A percentile compares a stretch with the other conserved stretches of the same genome.
phyloP scores from a whole-genome alignment of 2,888 invertebrate species.

The Oligia latruncula region DNA sequence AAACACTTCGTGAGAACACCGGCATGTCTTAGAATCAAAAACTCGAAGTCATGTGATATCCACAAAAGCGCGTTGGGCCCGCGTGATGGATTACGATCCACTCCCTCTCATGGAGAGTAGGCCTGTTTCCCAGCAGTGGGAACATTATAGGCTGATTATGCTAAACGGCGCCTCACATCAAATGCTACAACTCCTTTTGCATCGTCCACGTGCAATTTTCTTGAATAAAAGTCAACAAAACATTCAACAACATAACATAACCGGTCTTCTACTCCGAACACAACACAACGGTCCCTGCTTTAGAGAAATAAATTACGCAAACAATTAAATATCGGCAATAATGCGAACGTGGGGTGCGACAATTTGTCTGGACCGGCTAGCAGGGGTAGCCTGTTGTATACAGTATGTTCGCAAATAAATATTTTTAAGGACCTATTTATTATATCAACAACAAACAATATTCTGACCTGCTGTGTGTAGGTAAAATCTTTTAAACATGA shows the following conservation, averaged over 20 bases:
- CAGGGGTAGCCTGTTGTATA: slow-evolving; percentile 79
- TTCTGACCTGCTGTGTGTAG: background rate
- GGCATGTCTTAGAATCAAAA: too few relatives aligned
- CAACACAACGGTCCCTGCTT: slow-evolving; percentile 69
- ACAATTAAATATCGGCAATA: slow-evolving; percentile 91
- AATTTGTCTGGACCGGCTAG: slow-evolving; percentile 89
- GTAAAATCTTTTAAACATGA: background rate
- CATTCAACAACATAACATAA: slow-evolving; percentile 15
- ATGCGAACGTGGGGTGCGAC: slow-evolving; percentile 90
- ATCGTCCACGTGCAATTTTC: too few relatives aligned
- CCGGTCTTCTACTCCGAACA: slow-evolving; percentile 73
- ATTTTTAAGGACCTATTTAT: slow-evolving; percentile 1
- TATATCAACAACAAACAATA: background rate
- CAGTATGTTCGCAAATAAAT: slow-evolving; percentile 64
- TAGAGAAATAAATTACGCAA: slow-evolving; percentile 90
- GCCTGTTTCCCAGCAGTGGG: too few relatives aligned
- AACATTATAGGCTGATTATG: too few relatives aligned
- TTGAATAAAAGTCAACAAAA: slow-evolving; percentile 13
- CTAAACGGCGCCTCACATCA: too few relatives aligned
- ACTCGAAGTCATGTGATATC: too few relatives aligned
- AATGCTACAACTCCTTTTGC: too few relatives aligned
- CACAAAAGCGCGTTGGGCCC: too few relatives aligned
- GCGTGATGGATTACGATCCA: too few relatives aligned
- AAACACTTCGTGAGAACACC: too few relatives aligned
- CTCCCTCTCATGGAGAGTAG: too few relatives aligned